These are phyloP conservation scores for Paraplagusia blochii DNA, from an alignment of 2,113 vertebrate genomes.

Conservation along the genomic window DNA sequence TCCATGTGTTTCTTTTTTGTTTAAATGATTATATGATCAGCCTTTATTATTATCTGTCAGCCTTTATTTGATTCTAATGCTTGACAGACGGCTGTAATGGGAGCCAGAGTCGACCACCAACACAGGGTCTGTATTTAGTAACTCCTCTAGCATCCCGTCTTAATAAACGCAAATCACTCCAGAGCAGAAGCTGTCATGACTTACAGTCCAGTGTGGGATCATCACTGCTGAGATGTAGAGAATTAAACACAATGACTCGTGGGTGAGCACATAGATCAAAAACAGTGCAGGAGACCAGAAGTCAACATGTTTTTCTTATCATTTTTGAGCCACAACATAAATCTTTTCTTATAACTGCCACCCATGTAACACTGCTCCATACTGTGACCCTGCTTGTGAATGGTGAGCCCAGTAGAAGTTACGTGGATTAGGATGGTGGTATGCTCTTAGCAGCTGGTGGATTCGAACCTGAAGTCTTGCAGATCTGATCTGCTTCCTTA, in stretches of 20 bases:
- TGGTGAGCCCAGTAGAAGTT: too few species aligned
- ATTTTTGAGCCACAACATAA: too few species aligned
- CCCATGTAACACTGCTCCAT: too few species aligned
- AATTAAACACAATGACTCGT: slow-evolving; percentile 37
- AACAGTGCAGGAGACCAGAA: too few species aligned
- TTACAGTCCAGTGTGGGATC: slow-evolving; percentile 34
- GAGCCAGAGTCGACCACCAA: too few species aligned
- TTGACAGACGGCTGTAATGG: neutral
- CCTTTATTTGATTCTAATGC: slow-evolving; percentile 8
- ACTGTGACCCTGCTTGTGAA: too few species aligned
- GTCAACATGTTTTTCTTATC: too few species aligned
- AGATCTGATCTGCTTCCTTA: too few species aligned
- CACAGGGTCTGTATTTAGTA: slow-evolving; percentile 24
- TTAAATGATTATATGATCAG: neutral
- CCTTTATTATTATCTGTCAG: neutral
- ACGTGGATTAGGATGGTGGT: too few species aligned
- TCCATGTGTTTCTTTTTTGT: neutral
- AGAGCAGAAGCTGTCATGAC: slow-evolving; percentile 20
- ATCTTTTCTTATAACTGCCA: too few species aligned
- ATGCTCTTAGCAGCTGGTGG: too few species aligned
- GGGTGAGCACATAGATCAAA: neutral
- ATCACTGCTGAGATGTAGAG: slow-evolving; percentile 30
- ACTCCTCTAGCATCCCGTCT: slow-evolving; percentile 13
- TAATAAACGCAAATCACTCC: slow-evolving; percentile 10
- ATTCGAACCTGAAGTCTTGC: too few species aligned